Base-by-base conservation (phyloP, 2,113 vertebrate genomes). In the Seriola rivoliana region DNA sequence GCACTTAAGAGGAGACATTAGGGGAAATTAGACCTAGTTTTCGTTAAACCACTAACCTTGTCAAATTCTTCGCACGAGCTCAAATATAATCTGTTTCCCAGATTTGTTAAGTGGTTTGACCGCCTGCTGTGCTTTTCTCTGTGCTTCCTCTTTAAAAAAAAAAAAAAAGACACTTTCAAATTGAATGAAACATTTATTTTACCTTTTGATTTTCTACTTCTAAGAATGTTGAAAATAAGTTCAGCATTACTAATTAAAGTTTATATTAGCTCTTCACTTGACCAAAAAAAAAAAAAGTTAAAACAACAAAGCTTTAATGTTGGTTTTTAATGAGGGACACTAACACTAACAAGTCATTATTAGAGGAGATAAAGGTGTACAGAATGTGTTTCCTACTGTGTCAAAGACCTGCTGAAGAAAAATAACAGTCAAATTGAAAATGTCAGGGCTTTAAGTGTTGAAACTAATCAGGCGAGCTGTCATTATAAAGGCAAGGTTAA, bases 401-500 rank as follows among this genome's bases (percentile, higher is more conserved):
- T 57, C 70, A 75, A 67, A 87, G 65, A 79, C 42, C 78, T 0
- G 14, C 68, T 40, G 57, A 59, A 65, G 55, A 80, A 71, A 82
- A 89, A 85, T 44, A 70, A 36, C 48, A 66, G 76, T n/a, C 46
- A 84, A 89, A 84, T 63, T 80, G 57, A 87, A 92, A 92, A 89
- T 85, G 89, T 84, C 90, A 77, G 44, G 38, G 68, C 69, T 90
- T 83, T 82, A 90, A 91, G 89, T 85, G 86, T 88, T 75, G 71
- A 83, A 80, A 84, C 89, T 93, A 90, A 94, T 92, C 92, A 91
- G 88, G 46, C 36, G 54, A 80, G 84, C 88, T 87, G 89, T 88
- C 86, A 70, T 88, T 88, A 89, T 82, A 80, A 85, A 90, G 71
- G 77, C 83, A 73, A 90, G 91, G 91, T 94, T 93, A 94, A 93